phyloP scores from a whole-genome alignment of 1,140 invertebrate genomes.

The Hypothenemus hampei region DNA sequence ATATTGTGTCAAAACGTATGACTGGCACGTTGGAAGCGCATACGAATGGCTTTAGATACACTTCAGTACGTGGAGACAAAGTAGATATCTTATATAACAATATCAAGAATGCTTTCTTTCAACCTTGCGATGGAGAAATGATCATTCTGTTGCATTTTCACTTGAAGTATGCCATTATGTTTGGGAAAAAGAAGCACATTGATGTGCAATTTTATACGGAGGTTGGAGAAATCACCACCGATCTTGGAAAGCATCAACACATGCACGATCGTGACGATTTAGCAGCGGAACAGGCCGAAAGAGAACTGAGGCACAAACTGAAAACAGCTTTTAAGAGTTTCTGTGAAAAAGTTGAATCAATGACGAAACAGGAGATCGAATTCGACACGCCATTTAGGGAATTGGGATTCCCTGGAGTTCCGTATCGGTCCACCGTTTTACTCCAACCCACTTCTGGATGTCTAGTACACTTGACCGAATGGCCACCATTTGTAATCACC shows the following conservation, averaged over 20 bases:
- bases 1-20: slow-evolving; percentile 97
- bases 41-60: slow-evolving; percentile 96
- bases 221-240: slow-evolving; percentile 99
- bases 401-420: slow-evolving; percentile 96
- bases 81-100: slow-evolving; percentile 99
- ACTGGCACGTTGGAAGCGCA: slow-evolving; percentile 94
- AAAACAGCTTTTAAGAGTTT: slow-evolving; percentile 98
- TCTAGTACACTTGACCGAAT: slow-evolving; percentile 95
- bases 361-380: slow-evolving; percentile 96
- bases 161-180: slow-evolving; percentile 97
- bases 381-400: slow-evolving; percentile 99
- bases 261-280: slow-evolving; percentile 99
- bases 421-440: slow-evolving; percentile 91
- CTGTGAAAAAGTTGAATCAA: slow-evolving; percentile 93
- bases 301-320: slow-evolving; percentile 92
- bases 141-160: slow-evolving; percentile 99
- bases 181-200: slow-evolving; percentile 98
- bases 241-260: slow-evolving; percentile 98
- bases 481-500: slow-evolving; percentile 98
- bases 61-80: slow-evolving; percentile 96
- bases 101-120: slow-evolving; percentile 99
- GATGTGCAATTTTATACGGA: slow-evolving; percentile 99
- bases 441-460: slow-evolving; percentile 96
- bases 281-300: slow-evolving; percentile 95
- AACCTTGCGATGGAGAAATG: slow-evolving; percentile 99